Conservation (phyloP, 2,113 vertebrate genomes). For the Cinclus mexicanus region DNA sequence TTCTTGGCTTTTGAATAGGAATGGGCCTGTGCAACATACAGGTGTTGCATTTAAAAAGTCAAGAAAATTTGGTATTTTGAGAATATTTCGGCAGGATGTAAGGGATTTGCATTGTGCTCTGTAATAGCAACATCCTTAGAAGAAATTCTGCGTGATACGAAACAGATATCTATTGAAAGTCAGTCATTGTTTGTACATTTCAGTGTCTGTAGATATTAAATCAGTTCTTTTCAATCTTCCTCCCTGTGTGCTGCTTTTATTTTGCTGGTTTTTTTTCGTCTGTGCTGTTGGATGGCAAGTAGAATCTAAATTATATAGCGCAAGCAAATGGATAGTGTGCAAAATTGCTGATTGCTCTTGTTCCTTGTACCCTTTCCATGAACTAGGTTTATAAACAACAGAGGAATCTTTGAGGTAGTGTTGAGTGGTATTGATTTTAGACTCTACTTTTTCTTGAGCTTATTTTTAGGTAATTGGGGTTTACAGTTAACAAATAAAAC, state of each 20-base stretch:
- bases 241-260: not conserved
- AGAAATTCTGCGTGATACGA: not conserved
- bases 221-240: not conserved
- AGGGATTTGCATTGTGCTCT: not conserved
- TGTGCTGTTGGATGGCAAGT: not conserved
- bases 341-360: not conserved
- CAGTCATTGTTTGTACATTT: not conserved
- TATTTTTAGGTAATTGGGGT: not conserved
- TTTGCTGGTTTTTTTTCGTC: not conserved
- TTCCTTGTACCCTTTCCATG: not conserved
- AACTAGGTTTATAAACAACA: not conserved
- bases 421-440: not conserved
- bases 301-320: not conserved
- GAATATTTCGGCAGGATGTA: not conserved
- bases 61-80: not conserved
- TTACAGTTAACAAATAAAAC: not conserved
- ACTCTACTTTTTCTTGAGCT: not conserved
- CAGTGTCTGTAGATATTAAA: not conserved
- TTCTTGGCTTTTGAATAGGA: not conserved
- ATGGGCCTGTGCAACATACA: not conserved
- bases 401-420: not conserved
- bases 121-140: not conserved
- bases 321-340: not conserved
- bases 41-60: not conserved
- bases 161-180: not conserved